Evolutionary conservation across 2,888 invertebrate genomes (phyloP).

Genomic region (Athalia rosae): DNA sequence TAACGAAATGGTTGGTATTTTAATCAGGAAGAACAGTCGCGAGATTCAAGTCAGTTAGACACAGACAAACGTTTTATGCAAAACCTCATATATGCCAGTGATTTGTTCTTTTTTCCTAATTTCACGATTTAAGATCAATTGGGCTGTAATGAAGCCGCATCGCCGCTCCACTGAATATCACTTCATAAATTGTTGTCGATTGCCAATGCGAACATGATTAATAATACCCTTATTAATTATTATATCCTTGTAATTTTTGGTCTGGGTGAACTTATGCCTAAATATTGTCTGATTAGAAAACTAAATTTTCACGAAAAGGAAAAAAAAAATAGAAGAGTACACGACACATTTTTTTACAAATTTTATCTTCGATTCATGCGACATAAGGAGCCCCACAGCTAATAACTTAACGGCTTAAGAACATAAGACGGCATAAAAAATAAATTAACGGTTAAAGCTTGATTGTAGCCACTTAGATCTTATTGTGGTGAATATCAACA

Average conservation of each 20-base stretch:
- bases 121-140: slow-evolving; percentile 39
- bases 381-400: slow-evolving; percentile 17
- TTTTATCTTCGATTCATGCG: slow-evolving; percentile 17
- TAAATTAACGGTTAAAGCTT: slow-evolving; percentile 46
- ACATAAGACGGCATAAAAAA: slow-evolving; percentile 43
- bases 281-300: slow-evolving; percentile 70
- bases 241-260: slow-evolving; percentile 70
- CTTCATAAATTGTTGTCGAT: slow-evolving; percentile 41
- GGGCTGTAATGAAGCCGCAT: slow-evolving; percentile 38
- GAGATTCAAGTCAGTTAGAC: neutral
- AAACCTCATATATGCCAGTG: slow-evolving; percentile 33
- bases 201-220: slow-evolving; percentile 56
- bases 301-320: slow-evolving; percentile 50
- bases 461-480: slow-evolving; percentile 47
- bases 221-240: slow-evolving; percentile 56
- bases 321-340: neutral
- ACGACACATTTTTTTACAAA: slow-evolving; percentile 31
- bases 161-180: slow-evolving; percentile 41
- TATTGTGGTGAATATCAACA: slow-evolving; percentile 28
- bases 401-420: slow-evolving; percentile 40
- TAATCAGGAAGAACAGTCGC: neutral
- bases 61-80: slow-evolving; percentile 3
- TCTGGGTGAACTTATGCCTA: slow-evolving; percentile 70
- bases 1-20: neutral
- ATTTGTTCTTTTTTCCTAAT: slow-evolving; percentile 33